Percentiles rank a stretch among this genome's conserved stretches.
These are phyloP conservation scores for Bagarius yarrelli DNA, from an alignment of 2,113 vertebrate genomes.

Conservation along the genomic window DNA sequence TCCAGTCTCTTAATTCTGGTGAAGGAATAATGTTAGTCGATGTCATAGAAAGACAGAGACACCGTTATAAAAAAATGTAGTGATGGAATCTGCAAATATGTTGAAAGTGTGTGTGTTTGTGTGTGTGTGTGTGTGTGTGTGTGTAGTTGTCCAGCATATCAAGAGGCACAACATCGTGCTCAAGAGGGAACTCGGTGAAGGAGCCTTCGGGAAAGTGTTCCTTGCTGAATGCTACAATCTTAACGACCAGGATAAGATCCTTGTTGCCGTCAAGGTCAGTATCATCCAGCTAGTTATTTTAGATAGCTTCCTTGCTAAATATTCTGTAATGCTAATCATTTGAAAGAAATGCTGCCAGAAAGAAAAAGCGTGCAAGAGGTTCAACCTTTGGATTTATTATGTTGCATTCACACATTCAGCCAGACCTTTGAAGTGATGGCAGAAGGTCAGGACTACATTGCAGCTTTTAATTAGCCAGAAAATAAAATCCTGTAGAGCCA, in stretches of 20 bases:
- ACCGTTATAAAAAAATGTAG: not conserved
- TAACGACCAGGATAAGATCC: slow-evolving; percentile 94
- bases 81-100: not conserved
- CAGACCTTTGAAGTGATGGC: no score
- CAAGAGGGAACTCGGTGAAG: slow-evolving; percentile 96
- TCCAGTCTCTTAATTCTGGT: no score
- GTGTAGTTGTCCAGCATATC: slow-evolving; percentile 94
- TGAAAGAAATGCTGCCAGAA: not conserved
- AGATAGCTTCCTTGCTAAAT: not conserved
- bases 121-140: slow-evolving; percentile 43
- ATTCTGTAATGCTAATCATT: not conserved
- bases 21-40: no score
- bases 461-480: no score
- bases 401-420: no score
- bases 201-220: slow-evolving; percentile 98
- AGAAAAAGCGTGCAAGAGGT: not conserved
- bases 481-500: no score
- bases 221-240: slow-evolving; percentile 97
- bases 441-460: no score
- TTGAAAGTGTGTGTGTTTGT: slow-evolving; percentile 31
- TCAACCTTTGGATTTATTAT: not conserved
- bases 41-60: no score
- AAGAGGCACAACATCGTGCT: slow-evolving; percentile 97
- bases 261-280: slow-evolving; percentile 96
- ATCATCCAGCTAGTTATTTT: no score